Evolutionary conservation across 2,797 vertebrate species (phyloP).

Genomic region (Iguana delicatissima): DNA sequence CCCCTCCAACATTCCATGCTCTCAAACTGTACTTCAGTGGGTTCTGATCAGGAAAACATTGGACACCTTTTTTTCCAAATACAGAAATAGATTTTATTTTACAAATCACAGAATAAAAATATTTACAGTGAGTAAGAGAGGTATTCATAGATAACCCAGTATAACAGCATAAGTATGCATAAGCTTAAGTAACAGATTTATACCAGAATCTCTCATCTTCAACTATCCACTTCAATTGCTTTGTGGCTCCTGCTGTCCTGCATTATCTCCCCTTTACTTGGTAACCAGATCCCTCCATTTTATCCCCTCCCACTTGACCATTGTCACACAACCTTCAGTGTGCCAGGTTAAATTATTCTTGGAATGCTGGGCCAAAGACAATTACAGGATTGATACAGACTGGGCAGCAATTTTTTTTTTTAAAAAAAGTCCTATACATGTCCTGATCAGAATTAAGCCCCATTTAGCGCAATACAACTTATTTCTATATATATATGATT

Average conservation of each 20-base stretch:
- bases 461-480: background rate
- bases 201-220: background rate
- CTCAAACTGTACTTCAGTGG: background rate
- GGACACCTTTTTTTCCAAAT: background rate
- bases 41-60: background rate
- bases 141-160: background rate
- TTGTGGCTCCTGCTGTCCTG: background rate
- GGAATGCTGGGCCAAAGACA: background rate
- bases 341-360: background rate
- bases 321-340: background rate
- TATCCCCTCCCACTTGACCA: background rate
- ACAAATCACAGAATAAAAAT: background rate
- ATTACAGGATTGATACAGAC: background rate
- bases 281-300: background rate
- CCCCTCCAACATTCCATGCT: no score
- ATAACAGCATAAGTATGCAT: background rate
- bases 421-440: background rate
- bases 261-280: background rate
- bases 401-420: background rate
- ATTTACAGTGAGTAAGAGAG: background rate
- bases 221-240: background rate
- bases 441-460: background rate
- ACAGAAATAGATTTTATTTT: background rate
- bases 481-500: background rate
- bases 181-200: background rate